These are phyloP conservation scores for Onychostoma macrolepis DNA, from an alignment of 2,113 vertebrate genomes.

Conservation along the genomic window DNA sequence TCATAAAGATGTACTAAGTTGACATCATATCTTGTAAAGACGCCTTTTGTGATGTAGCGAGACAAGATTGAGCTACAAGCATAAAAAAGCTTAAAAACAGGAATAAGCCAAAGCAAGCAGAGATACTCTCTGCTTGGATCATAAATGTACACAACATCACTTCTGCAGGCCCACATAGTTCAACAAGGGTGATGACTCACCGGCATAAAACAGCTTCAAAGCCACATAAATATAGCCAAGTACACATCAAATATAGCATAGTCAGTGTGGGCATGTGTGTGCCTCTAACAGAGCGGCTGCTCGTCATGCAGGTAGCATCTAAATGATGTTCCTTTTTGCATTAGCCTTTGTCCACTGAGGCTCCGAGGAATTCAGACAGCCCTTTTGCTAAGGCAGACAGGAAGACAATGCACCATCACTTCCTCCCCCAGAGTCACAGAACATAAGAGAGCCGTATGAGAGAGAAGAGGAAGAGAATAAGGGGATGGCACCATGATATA, in stretches of 20 bases:
- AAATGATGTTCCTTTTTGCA: slow-evolving; percentile 21
- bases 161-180: slow-evolving; percentile 18
- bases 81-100: neutral
- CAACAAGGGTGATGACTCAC: slow-evolving; percentile 55
- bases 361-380: slow-evolving; percentile 1
- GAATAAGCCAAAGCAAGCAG: neutral
- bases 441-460: neutral
- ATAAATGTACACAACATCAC: slow-evolving; percentile 19
- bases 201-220: slow-evolving; percentile 40
- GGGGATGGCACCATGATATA: slow-evolving; percentile 12
- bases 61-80: neutral
- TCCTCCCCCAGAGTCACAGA: neutral
- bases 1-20: neutral
- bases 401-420: slow-evolving; percentile 24
- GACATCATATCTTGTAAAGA: neutral
- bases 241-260: slow-evolving; percentile 35
- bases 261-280: neutral
- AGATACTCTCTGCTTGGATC: neutral
- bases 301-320: slow-evolving; percentile 8
- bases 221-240: slow-evolving; percentile 42
- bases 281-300: neutral
- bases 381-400: neutral
- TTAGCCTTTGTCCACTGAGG: neutral
- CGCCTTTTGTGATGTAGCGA: neutral
- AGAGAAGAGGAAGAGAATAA: neutral